Evolutionary conservation across 2,888 invertebrate genomes (phyloP), one percentile per base, ranked within the genome.

Genomic region (Melinopterus prodromus): DNA sequence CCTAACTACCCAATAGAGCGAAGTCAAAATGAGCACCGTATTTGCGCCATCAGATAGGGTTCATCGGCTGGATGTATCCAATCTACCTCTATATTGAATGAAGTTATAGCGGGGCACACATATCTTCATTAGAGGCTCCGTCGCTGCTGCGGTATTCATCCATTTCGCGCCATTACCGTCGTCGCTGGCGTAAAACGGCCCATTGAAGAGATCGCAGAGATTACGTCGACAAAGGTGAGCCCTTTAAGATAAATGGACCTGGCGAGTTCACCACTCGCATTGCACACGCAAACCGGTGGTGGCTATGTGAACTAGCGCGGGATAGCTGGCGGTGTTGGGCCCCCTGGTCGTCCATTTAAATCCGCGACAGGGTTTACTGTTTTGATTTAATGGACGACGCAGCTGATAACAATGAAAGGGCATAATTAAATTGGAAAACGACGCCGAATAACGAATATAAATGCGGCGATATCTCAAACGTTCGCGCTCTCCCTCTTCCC

Each of bases 181-280:
- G 53, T 53, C 53, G 53, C 12, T 53, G 53, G 53, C 53, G 53
- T 53, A 53, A 53, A 53, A 53, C 53, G 53, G 53, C 53, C 53
- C 53, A 53, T 53, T 53, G 53, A 53, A 53, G 53, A 53, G 53
- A 53, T 53, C 53, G 53, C 53, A 53, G 53, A 53, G 53, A 53
- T 53, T 53, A 53, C 53, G 53, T 53, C 53, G 53, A 53, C 53
- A 53, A 53, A 53, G 53, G 53, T 53, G 53, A 53, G 53, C 53
- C 53, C 53, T 53, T 53, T 53, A 53, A 53, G 53, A 53, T 53
- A 53, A 53, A 53, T 53, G 53, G 53, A 53, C 53, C 53, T 12
- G 53, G 53, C 53, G 53, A 53, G 9, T 53, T 53, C 53, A 53
- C 53, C 53, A 53, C 53, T 7, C 53, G 53, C 53, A 53, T 9